A percentile compares a stretch with the other conserved stretches of the same genome.
These are phyloP conservation scores for Cephus spinipes DNA, from an alignment of 2,888 invertebrate species.

Conservation along the genomic window DNA sequence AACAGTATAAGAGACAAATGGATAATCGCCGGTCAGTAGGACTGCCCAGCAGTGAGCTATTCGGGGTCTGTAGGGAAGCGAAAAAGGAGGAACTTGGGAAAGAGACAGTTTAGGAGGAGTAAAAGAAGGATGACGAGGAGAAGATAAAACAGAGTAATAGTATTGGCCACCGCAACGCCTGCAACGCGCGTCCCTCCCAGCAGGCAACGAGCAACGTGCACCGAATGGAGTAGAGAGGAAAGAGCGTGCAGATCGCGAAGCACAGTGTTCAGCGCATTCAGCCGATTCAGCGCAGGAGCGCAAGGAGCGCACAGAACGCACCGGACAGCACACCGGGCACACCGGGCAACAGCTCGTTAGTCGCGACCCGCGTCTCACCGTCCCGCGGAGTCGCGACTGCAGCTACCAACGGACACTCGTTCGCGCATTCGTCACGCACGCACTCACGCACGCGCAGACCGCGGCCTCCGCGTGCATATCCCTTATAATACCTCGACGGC, in stretches of 20 bases:
- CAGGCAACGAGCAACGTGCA: constrained; percentile 22
- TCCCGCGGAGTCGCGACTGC: constrained; percentile 32
- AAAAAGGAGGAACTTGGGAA: constrained; percentile 5
- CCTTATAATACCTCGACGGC: constrained; percentile 43
- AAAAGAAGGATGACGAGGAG: constrained; percentile 6
- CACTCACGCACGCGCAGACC: constrained; percentile 24
- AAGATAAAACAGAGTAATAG: constrained; percentile 15
- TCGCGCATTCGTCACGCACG: constrained; percentile 6
- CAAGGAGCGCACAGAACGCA: constrained; percentile 5
- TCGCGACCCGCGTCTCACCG: constrained; percentile 26
- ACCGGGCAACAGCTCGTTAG: constrained; percentile 40
- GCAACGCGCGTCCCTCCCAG: constrained; percentile 28
- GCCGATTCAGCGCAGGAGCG: neutral
- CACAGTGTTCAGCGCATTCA: too few species aligned
- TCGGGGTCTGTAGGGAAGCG: constrained; percentile 14
- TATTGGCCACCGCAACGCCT: constrained; percentile 2
- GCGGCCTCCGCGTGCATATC: constrained; percentile 22
- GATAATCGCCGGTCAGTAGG: constrained; percentile 29
- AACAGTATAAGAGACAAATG: constrained; percentile 23
- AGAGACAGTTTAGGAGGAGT: constrained; percentile 19
- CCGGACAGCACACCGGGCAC: constrained; percentile 24
- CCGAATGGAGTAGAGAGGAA: too few species aligned
- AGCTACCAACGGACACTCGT: constrained; percentile 17
- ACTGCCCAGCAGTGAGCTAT: neutral
- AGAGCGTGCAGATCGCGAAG: too few species aligned